A percentile compares a stretch with the other conserved stretches of the same genome.
These are phyloP conservation scores for Charaxes varanes DNA, from an alignment of 1,140 invertebrate species.

Conservation along the genomic window DNA sequence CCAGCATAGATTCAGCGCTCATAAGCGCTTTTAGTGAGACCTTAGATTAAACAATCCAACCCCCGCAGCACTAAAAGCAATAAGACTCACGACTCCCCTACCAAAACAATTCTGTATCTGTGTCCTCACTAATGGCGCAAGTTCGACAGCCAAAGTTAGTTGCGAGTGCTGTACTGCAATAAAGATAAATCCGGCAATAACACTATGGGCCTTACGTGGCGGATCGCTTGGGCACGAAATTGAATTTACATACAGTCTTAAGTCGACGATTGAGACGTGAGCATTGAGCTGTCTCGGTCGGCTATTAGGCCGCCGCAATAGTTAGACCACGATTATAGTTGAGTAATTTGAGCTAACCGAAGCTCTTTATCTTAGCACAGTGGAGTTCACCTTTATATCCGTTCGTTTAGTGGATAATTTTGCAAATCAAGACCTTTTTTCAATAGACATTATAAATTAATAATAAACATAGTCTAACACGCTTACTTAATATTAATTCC, in stretches of 20 bases:
- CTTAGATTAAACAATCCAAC: constrained; percentile 63
- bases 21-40: constrained; percentile 1
- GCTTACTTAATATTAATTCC: too few relatives aligned
- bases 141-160: constrained; percentile 72
- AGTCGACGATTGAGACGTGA: constrained; percentile 58
- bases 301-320: constrained; percentile 55
- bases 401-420: too few relatives aligned
- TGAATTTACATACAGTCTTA: constrained; percentile 72
- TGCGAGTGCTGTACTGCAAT: constrained; percentile 69
- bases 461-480: too few relatives aligned
- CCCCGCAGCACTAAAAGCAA: constrained; percentile 66
- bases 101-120: constrained; percentile 71
- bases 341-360: constrained; percentile 31
- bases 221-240: constrained; percentile 66
- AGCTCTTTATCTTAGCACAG: too few relatives aligned
- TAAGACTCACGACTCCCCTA: constrained; percentile 72
- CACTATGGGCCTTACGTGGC: constrained; percentile 66
- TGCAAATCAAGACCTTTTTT: too few relatives aligned
- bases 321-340: constrained; percentile 45
- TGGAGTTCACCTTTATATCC: too few relatives aligned
- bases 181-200: constrained; percentile 74
- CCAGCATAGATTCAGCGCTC: not conserved
- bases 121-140: constrained; percentile 72
- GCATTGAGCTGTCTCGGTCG: constrained; percentile 45
- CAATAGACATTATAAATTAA: too few relatives aligned